Percentiles rank a stretch among this genome's conserved stretches.
Conservation (phyloP, 2,888 invertebrate species). For the Bedellia somnulentella region DNA sequence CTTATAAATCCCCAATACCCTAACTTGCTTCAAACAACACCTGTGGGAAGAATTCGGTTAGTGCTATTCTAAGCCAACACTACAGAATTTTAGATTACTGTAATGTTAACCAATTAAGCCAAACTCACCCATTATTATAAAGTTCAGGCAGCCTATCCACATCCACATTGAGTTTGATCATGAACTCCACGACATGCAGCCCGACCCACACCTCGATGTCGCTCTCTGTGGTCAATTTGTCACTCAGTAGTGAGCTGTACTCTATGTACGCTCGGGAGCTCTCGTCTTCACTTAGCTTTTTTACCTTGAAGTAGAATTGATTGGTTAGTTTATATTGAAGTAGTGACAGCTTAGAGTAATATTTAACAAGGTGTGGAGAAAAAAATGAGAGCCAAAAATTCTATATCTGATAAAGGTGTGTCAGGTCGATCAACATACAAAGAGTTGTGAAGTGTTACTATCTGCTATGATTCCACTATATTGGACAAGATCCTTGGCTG, state of each 20-base stretch:
- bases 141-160: constrained; percentile 64
- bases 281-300: constrained; percentile 50
- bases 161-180: constrained; percentile 67
- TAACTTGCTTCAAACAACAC: too few relatives aligned
- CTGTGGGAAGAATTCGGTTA: too few relatives aligned
- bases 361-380: neutral
- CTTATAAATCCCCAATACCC: too few relatives aligned
- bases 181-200: constrained; percentile 62
- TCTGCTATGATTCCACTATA: neutral
- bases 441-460: neutral
- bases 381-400: neutral
- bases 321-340: neutral
- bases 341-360: constrained; percentile 13
- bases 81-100: too few relatives aligned
- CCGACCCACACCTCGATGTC: constrained; percentile 69
- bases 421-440: neutral
- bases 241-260: constrained; percentile 63
- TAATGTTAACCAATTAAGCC: too few relatives aligned
- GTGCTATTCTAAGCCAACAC: too few relatives aligned
- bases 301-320: constrained; percentile 23
- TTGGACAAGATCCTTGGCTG: too few relatives aligned
- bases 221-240: constrained; percentile 49
- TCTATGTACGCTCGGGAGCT: constrained; percentile 63
- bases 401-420: neutral
- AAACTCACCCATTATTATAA: constrained; percentile 50